Evolutionary conservation across 2,888 invertebrate genomes (phyloP).

Genomic region (Scaptomyza parva): DNA sequence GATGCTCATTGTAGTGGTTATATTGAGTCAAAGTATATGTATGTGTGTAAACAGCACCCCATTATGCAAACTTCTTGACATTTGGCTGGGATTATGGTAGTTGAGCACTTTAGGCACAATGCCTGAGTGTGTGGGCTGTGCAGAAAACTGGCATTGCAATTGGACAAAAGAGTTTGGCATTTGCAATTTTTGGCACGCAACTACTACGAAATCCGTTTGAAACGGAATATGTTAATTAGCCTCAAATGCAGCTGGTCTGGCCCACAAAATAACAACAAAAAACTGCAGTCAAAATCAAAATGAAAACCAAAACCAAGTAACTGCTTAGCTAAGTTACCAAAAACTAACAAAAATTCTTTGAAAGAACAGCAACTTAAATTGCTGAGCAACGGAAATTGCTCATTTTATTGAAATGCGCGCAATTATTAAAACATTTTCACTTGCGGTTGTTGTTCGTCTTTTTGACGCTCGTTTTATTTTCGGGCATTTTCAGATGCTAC

Average conservation of each 20-base stretch:
- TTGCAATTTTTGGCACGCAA: slow-evolving; percentile 78
- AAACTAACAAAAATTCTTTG: slow-evolving; percentile 58
- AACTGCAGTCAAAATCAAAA: slow-evolving; percentile 30
- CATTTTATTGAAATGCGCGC: slow-evolving; percentile 72
- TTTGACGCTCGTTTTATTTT: slow-evolving; percentile 32
- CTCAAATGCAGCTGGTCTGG: slow-evolving; percentile 44
- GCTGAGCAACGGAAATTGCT: slow-evolving; percentile 72
- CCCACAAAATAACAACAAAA: slow-evolving; percentile 13
- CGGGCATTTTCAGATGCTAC: slow-evolving; percentile 69
- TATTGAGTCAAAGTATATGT: slow-evolving; percentile 5
- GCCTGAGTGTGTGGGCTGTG: slow-evolving; percentile 38
- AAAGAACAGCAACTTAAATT: slow-evolving; percentile 52
- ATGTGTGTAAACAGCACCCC: slow-evolving; percentile 18
- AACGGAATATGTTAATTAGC: slow-evolving; percentile 77
- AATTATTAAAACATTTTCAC: slow-evolving; percentile 80
- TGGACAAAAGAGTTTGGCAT: slow-evolving; percentile 74
- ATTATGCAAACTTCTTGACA: slow-evolving; percentile 71
- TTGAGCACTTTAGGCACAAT: slow-evolving; percentile 19
- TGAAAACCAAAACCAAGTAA: slow-evolving; percentile 16
- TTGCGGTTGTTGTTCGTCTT: slow-evolving; percentile 36
- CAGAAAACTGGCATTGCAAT: slow-evolving; percentile 66
- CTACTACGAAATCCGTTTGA: slow-evolving; percentile 61
- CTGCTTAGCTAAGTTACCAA: slow-evolving; percentile 26
- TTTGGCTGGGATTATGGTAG: slow-evolving; percentile 44
- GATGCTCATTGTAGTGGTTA: slow-evolving; percentile 35